Conservation (phyloP, 2,113 vertebrate genomes). For the Desmodus rotundus region DNA sequence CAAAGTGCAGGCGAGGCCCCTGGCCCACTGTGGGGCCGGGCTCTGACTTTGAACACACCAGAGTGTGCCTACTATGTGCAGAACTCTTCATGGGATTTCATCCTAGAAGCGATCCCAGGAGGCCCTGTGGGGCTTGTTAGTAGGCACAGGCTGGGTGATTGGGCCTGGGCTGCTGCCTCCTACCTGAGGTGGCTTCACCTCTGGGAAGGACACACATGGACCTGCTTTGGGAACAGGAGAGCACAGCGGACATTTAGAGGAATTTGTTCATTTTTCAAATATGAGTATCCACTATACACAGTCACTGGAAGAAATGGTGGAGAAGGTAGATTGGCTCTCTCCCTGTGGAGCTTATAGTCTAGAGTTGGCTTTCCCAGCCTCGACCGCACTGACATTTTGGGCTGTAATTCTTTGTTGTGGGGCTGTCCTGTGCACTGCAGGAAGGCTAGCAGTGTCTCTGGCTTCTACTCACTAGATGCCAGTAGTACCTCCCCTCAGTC, state of each 20-base stretch:
- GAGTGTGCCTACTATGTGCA: too few relatives aligned
- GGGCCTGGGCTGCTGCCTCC: neutral
- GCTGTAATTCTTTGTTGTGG: neutral
- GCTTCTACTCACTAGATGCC: neutral
- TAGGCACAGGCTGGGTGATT: neutral
- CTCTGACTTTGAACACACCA: neutral
- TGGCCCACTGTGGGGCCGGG: accelerated
- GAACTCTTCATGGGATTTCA: neutral
- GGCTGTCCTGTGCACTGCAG: too few relatives aligned
- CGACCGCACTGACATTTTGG: neutral
- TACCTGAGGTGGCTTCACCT: neutral
- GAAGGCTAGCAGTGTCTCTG: neutral
- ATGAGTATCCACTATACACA: accelerated
- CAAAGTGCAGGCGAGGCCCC: neutral
- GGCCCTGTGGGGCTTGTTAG: neutral
- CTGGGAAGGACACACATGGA: neutral
- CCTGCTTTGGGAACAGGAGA: neutral
- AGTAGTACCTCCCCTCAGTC: too few relatives aligned
- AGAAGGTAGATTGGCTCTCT: neutral
- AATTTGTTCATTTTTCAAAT: neutral
- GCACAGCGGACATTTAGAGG: neutral
- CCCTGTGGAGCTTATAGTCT: neutral
- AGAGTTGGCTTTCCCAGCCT: neutral
- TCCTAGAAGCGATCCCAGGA: neutral
- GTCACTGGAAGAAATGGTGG: too few relatives aligned